Evolutionary conservation across 2,888 invertebrate genomes (phyloP), one percentile per base, ranked within the genome.

Genomic region (Andrena camellia): DNA sequence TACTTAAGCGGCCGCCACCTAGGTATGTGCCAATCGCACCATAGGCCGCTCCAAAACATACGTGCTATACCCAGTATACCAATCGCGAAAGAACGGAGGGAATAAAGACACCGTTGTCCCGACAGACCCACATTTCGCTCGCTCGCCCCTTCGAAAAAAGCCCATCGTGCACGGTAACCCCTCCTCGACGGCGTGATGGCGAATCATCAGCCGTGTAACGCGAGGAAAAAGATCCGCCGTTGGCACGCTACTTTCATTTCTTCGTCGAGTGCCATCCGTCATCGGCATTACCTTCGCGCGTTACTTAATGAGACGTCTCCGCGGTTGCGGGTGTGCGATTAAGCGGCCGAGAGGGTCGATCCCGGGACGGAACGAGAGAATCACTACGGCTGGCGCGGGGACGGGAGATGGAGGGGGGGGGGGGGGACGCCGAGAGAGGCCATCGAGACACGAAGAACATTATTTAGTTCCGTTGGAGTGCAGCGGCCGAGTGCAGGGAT

Each of bases 381-480:
- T 20, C 29, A 42, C 42, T 42, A 42, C 17, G 42, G n/a, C 3
- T 23, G 54, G 26, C 5, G 23, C 48, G 67, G 26, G 17, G 42
- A 17, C 17, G 4, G 13, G 42, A 17, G 42, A 42, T 42, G 42
- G 17, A n/a, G 42, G 42, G 13, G 35, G 1, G 7, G 31, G 31
- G 33, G 2, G 33, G 13, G 3, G 17, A 42, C 42, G 42, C 42
- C 42, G 42, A 42, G 63, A 62, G 66, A 62, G 54, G 17, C 81
- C 73, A 76, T 75, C 69, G 64, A 66, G 82, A 60, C 70, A 75
- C 81, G 76, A 57, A 29, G 69, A 81, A 78, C 79, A 81, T 88
- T 88, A 87, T 88, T 89, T 88, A 84, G 88, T 88, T 87, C 81
- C 88, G 90, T 90, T 89, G 86, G 78, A 83, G 83, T 63, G 67